Evolutionary conservation across 2,797 vertebrate genomes (phyloP).

Genomic region (Rhinophrynus dorsalis): DNA sequence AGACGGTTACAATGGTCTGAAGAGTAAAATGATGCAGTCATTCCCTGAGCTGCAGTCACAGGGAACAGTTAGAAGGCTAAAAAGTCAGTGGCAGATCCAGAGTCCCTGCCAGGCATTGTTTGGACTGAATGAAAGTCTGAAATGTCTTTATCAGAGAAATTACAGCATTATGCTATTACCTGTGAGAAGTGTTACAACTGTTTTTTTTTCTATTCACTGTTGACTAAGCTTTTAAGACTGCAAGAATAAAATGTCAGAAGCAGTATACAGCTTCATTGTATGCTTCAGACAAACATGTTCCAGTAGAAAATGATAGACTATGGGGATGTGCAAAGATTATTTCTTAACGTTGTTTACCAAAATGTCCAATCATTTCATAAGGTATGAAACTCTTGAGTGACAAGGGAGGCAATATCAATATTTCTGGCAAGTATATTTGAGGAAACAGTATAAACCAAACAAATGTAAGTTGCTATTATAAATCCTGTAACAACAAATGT

Average conservation of each 20-base stretch:
- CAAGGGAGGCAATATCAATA: neutral
- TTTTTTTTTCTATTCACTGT: slow-evolving; percentile 36
- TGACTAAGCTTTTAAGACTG: slow-evolving; percentile 27
- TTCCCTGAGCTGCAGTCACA: neutral
- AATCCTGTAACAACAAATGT: no score
- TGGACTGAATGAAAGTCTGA: slow-evolving; percentile 26
- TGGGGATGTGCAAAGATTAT: neutral
- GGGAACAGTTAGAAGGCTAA: slow-evolving; percentile 16
- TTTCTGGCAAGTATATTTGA: neutral
- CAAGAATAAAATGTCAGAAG: slow-evolving; percentile 33
- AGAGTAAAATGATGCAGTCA: slow-evolving; percentile 10
- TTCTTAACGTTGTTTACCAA: neutral
- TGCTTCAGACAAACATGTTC: slow-evolving; percentile 22
- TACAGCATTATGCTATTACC: slow-evolving; percentile 17
- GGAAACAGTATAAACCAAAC: no score
- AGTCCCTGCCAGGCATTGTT: slow-evolving; percentile 41
- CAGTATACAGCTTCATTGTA: slow-evolving; percentile 27
- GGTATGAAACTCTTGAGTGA: neutral
- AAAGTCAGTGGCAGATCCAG: slow-evolving; percentile 9
- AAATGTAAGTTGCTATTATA: no score
- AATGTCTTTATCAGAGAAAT: slow-evolving; percentile 38
- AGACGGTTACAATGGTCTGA: neutral
- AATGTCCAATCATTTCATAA: neutral
- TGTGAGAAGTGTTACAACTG: slow-evolving; percentile 27
- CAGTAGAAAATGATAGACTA: slow-evolving; percentile 21